Evolutionary conservation across 2,888 invertebrate species (phyloP).

Genomic region (Neocrepidodera transversa): DNA sequence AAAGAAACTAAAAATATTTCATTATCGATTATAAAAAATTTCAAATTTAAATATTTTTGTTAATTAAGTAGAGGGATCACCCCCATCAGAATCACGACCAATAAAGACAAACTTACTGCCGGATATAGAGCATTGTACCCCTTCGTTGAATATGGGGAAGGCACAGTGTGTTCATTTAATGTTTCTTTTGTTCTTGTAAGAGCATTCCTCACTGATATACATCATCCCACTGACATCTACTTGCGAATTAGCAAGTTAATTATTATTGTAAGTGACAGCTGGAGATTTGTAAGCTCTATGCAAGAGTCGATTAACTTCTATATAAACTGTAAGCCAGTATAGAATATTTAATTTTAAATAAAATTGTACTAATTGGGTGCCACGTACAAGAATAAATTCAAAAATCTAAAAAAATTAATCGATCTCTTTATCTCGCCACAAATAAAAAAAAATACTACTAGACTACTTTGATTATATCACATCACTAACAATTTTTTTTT

Average conservation of each 20-base stretch:
- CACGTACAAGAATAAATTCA: too few relatives aligned
- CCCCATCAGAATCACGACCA: constrained; percentile 22
- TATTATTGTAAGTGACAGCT: constrained; percentile 58
- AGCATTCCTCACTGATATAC: constrained; percentile 44
- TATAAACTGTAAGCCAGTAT: neutral
- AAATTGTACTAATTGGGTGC: too few relatives aligned
- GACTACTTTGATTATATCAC: too few relatives aligned
- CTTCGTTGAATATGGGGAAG: constrained; percentile 19
- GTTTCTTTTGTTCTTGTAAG: constrained; percentile 35
- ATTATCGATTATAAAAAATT: too few relatives aligned
- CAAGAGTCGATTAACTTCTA: constrained; percentile 41
- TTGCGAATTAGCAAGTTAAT: constrained; percentile 59
- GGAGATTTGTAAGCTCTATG: constrained; percentile 56
- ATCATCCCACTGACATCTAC: constrained; percentile 48
- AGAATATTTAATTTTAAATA: too few relatives aligned
- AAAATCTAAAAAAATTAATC: too few relatives aligned
- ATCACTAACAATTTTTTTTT: too few relatives aligned
- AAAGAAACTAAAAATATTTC: too few relatives aligned
- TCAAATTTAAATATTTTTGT: too few relatives aligned
- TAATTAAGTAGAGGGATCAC: too few relatives aligned
- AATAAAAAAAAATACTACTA: too few relatives aligned
- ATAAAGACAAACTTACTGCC: constrained; percentile 32
- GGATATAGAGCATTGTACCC: constrained; percentile 20
- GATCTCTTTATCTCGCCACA: too few relatives aligned
- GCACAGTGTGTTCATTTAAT: constrained; percentile 34